phyloP scores from a whole-genome alignment of 1,140 invertebrate species.

The Drosophila tropicalis region DNA sequence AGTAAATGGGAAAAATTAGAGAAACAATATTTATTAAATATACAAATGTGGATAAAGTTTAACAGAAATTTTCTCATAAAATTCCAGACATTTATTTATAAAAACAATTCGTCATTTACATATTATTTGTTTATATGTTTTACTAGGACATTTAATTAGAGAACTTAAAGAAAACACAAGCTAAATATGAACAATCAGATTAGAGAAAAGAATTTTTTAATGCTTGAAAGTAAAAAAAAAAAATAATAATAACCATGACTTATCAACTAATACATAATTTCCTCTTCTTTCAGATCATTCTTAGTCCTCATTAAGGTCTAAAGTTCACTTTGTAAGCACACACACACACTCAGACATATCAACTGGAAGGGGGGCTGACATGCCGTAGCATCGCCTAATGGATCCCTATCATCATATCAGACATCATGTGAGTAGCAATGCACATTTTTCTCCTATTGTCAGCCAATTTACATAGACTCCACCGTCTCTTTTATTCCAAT shows the following conservation, averaged over 20 bases:
- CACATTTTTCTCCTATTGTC: constrained; percentile 25
- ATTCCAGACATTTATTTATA: too few relatives aligned
- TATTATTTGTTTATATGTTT: too few relatives aligned
- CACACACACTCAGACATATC: constrained; percentile 15
- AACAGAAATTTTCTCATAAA: too few relatives aligned
- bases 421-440: constrained; percentile 71
- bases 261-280: constrained; percentile 14
- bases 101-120: too few relatives aligned
- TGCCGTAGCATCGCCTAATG: constrained; percentile 68
- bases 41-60: too few relatives aligned
- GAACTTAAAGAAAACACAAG: too few relatives aligned
- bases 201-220: too few relatives aligned
- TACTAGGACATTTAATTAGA: too few relatives aligned
- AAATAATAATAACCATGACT: constrained; percentile 10
- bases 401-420: constrained; percentile 82
- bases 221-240: neutral
- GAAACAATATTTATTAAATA: too few relatives aligned
- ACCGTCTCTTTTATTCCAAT: neutral
- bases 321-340: constrained; percentile 39
- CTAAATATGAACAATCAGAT: too few relatives aligned
- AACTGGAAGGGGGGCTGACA: constrained; percentile 35
- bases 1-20: too few relatives aligned
- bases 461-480: constrained; percentile 33
- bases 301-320: constrained; percentile 39
- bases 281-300: constrained; percentile 20